Evolutionary conservation across 2,797 vertebrate genomes (phyloP), one percentile per base, ranked within the genome.

Genomic region (Rachycentron canadum): DNA sequence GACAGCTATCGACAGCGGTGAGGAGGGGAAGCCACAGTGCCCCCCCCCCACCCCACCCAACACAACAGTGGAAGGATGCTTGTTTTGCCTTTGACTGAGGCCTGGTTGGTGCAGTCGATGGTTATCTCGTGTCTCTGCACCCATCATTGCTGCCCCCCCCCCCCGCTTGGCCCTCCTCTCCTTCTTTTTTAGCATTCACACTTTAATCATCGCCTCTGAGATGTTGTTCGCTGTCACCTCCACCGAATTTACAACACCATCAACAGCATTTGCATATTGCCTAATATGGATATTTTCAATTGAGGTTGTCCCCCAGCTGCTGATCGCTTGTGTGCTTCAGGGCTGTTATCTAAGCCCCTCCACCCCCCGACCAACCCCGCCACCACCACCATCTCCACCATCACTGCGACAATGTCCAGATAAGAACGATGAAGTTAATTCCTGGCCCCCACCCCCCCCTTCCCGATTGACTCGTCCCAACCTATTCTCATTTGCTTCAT

Each of bases 281-380:
- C 94, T 94, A 95, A 95, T 95, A 95, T 92, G 92, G 93, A 93
- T 90, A 94, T 94, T 95, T 95, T 89, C 94, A 95, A 95, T 95
- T 94, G 94, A 94, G 86, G 88, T 77, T 84, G 89, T 91, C 87
- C 76, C 82, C 86, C 86, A 84, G 52, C 45, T 82, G 91, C 92
- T 94, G 93, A 94, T 95, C 92, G 90, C 88, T 83, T 82, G 83
- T 87, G 84, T 92, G 90, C 90, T 93, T 89, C 91, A 86, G 85
- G 69, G 86, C 84, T 90, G 88, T 91, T 91, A 88, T 82, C 19
- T n/a, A n/a, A n/a, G n/a, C n/a, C n/a, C n/a, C n/a, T n/a, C n/a
- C n/a, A n/a, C n/a, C n/a, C n/a, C n/a, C n/a, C n/a, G 7, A 32
- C 7, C 32, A 3, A 78, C 80, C 45, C 68, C 49, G 9, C 41